Conservation (phyloP, 1,140 invertebrate species). For the Cydia pomonella region DNA sequence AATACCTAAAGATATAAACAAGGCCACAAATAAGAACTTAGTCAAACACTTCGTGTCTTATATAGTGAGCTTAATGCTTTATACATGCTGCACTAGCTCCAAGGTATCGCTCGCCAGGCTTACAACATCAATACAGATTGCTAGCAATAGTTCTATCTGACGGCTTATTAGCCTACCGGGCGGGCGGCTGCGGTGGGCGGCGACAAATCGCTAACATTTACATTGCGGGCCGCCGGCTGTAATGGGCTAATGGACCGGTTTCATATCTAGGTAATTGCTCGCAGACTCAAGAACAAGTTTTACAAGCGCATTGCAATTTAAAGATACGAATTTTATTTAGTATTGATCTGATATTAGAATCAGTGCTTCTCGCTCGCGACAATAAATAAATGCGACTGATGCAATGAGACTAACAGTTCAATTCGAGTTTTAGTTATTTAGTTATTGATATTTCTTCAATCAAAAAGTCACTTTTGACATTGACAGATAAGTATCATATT, state of each 20-base stretch:
- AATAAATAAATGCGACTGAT: too few species aligned
- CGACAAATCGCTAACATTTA: conserved; percentile 55
- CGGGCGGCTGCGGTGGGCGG: conserved; percentile 30
- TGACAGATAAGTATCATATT: too few species aligned
- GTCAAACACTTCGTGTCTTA: too few species aligned
- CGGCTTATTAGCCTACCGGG: conserved; percentile 28
- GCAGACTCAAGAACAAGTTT: conserved; percentile 33
- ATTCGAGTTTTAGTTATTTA: too few species aligned
- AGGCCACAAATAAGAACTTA: too few species aligned
- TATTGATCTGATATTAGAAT: background rate
- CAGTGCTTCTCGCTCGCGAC: background rate
- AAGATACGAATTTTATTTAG: background rate
- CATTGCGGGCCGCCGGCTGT: conserved; percentile 46
- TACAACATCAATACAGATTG: background rate
- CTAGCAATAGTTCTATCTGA: conserved; percentile 10
- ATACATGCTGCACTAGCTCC: too few species aligned
- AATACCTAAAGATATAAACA: too few species aligned
- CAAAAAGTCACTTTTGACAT: too few species aligned
- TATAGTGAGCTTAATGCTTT: too few species aligned
- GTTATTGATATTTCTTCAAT: too few species aligned
- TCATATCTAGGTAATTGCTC: conserved; percentile 50
- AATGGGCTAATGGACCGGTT: conserved; percentile 44
- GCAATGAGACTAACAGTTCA: too few species aligned
- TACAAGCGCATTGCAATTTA: background rate
- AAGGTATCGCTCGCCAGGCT: background rate